Conservation (phyloP, 2,888 invertebrate genomes). For the Chrysina gloriosa region DNA sequence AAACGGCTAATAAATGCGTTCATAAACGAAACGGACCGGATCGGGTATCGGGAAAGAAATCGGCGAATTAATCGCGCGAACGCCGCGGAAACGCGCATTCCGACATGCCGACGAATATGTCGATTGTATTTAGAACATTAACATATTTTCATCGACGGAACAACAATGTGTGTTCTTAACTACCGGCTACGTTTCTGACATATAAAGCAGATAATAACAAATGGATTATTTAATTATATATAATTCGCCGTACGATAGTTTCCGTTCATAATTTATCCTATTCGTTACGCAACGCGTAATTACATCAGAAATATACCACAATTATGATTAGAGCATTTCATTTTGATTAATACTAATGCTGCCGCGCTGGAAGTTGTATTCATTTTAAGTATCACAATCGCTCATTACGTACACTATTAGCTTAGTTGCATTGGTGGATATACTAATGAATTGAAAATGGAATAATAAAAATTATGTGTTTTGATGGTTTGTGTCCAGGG, state of each 20-base stretch:
- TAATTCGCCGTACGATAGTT: constrained; percentile 6
- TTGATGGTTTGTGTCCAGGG: too few relatives aligned
- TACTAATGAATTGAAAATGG: too few relatives aligned
- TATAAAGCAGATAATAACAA: constrained; percentile 13
- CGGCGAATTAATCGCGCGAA: too few relatives aligned
- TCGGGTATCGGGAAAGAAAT: too few relatives aligned
- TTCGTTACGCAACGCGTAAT: constrained; percentile 18
- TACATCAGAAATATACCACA: constrained; percentile 6
- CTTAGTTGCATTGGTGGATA: too few relatives aligned
- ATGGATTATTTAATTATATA: constrained; percentile 25
- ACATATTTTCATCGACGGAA: neutral
- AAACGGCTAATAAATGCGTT: constrained; percentile 17
- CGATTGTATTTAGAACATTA: neutral
- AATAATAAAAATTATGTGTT: too few relatives aligned
- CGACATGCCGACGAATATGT: neutral
- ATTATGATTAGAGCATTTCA: constrained; percentile 9
- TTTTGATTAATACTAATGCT: constrained; percentile 25
- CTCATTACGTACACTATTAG: too few relatives aligned
- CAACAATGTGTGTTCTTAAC: too few relatives aligned
- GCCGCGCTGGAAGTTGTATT: neutral
- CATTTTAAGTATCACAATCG: neutral
- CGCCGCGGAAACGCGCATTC: neutral
- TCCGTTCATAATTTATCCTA: constrained; percentile 7
- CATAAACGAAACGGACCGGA: neutral
- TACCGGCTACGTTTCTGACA: too few relatives aligned